Evolutionary conservation across 2,113 vertebrate species (phyloP).

Genomic region (Apteryx owenii): DNA sequence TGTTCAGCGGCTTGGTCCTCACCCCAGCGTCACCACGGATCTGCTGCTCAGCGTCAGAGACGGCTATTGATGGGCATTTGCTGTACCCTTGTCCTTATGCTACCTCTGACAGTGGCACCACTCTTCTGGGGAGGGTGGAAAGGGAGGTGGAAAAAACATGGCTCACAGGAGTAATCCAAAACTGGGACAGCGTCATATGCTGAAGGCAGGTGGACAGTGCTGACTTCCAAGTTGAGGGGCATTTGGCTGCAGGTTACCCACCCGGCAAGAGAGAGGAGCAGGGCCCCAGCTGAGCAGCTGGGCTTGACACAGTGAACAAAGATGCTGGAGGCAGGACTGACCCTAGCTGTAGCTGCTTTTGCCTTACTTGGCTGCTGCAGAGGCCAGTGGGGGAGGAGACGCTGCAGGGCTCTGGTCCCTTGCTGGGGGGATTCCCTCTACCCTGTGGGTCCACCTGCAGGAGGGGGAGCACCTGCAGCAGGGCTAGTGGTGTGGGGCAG

Average conservation of each 20-base stretch:
- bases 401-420: not conserved
- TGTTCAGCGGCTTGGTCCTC: not conserved
- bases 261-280: not conserved
- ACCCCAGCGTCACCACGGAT: not conserved
- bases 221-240: not conserved
- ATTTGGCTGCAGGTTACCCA: not conserved
- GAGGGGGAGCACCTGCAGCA: not conserved
- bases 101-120: not conserved
- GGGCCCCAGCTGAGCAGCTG: not conserved
- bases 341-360: not conserved
- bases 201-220: not conserved
- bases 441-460: not conserved
- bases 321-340: not conserved
- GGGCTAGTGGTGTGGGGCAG: not conserved
- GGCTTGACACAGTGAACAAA: not conserved
- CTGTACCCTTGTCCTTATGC: not conserved
- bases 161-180: not conserved
- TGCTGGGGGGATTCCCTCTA: not conserved
- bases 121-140: not conserved
- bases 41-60: not conserved
- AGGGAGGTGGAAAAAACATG: not conserved
- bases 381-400: not conserved
- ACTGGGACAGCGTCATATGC: not conserved
- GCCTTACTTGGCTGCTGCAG: not conserved
- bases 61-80: not conserved